Conservation (phyloP, 2,113 vertebrate species). For the Vanacampus margaritifer region DNA sequence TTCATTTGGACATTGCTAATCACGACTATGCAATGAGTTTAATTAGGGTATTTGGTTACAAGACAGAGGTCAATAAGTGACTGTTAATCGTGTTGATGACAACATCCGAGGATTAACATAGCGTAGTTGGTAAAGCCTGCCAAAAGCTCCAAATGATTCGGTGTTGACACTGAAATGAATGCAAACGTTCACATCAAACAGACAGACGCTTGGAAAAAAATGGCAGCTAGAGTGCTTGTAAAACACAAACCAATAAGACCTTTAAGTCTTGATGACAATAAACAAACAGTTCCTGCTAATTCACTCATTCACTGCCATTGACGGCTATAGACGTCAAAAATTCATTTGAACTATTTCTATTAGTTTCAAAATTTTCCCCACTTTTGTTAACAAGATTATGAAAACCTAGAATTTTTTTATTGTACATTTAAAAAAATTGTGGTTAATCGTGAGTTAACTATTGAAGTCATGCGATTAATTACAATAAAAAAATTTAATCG, state of each 20-base stretch:
- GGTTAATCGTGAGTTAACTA: no score
- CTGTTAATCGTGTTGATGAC: slow-evolving; percentile 15
- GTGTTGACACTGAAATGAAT: not conserved
- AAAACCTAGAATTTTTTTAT: no score
- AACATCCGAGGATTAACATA: not conserved
- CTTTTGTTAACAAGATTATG: no score
- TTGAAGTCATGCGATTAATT: no score
- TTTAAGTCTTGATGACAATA: not conserved
- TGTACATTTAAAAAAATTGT: no score
- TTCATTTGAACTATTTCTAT: no score
- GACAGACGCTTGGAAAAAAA: not conserved
- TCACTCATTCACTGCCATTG: no score
- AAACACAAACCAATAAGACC: not conserved
- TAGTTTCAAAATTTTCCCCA: no score
- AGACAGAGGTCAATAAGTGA: slow-evolving; percentile 5
- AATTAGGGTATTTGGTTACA: slow-evolving; percentile 19
- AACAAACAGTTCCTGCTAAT: no score
- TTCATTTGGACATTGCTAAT: slow-evolving; percentile 24
- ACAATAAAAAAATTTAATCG: no score
- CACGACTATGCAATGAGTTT: slow-evolving; percentile 11
- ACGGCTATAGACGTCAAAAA: no score
- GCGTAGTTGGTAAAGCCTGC: not conserved
- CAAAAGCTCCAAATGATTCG: not conserved
- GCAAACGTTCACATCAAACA: not conserved
- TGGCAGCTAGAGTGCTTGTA: not conserved